Percentiles rank a stretch among this genome's conserved stretches.
Conservation (phyloP, 92 coral and sea anemone species). For the Porites rus region DNA sequence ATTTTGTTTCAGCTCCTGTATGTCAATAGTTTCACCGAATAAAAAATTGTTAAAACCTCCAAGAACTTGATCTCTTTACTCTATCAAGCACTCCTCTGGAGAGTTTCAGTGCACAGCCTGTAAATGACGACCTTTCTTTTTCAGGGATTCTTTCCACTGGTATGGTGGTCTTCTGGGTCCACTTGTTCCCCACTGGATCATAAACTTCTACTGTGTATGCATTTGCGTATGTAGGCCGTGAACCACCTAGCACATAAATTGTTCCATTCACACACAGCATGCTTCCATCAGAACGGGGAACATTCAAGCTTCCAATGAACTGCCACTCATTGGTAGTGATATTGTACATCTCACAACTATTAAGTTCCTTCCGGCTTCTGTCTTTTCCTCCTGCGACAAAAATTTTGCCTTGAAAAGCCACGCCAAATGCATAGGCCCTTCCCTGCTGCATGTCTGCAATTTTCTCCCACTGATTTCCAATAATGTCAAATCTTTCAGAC, state of each 20-base stretch:
- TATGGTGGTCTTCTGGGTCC: constrained; percentile 23
- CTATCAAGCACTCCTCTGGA: neutral
- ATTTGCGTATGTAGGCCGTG: neutral
- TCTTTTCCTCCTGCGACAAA: constrained; percentile 6
- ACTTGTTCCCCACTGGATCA: neutral
- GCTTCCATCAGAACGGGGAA: neutral
- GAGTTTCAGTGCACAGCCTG: constrained; percentile 4
- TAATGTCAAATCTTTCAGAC: constrained; percentile 14
- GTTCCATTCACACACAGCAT: neutral
- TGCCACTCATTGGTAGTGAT: neutral
- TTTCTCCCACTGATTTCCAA: constrained; percentile 26
- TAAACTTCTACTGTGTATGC: neutral
- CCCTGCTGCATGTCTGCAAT: neutral
- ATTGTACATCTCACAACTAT: neutral
- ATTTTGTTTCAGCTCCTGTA: too few relatives aligned
- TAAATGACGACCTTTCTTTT: neutral
- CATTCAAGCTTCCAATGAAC: neutral
- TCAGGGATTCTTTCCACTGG: neutral
- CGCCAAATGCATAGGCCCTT: neutral
- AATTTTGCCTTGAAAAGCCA: constrained; percentile 4
- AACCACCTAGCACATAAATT: neutral
- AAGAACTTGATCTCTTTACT: too few relatives aligned
- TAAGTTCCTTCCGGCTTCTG: neutral
- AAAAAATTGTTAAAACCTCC: too few relatives aligned
- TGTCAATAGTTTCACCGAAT: too few relatives aligned